Base-by-base conservation (phyloP, 2,888 invertebrate species). In the Eueremaeus valkanovi region DNA sequence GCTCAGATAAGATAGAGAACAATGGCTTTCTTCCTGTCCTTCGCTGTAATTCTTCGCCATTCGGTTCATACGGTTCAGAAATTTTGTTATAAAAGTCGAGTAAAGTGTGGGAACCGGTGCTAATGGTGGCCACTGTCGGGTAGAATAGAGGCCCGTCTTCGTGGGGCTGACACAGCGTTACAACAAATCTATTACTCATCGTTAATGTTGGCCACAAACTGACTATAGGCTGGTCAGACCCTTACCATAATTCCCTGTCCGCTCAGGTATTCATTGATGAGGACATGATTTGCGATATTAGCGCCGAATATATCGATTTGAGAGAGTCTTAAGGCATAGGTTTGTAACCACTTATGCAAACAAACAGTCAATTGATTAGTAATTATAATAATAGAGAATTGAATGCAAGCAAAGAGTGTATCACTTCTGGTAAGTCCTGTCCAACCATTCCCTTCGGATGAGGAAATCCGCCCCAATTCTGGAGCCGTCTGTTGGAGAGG, bases 391-490 rank as follows among this genome's bases (percentile, higher is more conserved):
- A 24, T 36, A 68, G 29, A 45, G 9, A 27, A 79, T 80, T 80
- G 80, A 18, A 27, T 36, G 24, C 2, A 58, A 21, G 36, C 16
- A 66, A 24, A 58, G 45, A 18, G 49, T 33, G 40, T 6, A 77
- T 77, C 78, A 86, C 86, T 79, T 84, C 81, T 0, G 98, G 97
- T 79, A 98, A 89, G 78, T 87, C 86, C 84, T 97, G 96, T 0
- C 92, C 89, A 78, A 98, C 88, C 93, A 98, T 94, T 76, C 95
- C 95, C 81, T 93, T 95, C 21, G 87, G 88, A 83, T 95, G 95
- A 0, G 97, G 96, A 75, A 95, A 86, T 0, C 98, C 98, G 31
- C 98, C 98, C 89, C 97, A 99, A 84, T 98, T 97, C 83, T 98
- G 95, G n/a, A 99, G 86, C 78, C 96, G 88, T 78, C 98, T 87